These are phyloP conservation scores for Pollimyrus isidori DNA, from an alignment of 2,113 vertebrate species.

Conservation along the genomic window DNA sequence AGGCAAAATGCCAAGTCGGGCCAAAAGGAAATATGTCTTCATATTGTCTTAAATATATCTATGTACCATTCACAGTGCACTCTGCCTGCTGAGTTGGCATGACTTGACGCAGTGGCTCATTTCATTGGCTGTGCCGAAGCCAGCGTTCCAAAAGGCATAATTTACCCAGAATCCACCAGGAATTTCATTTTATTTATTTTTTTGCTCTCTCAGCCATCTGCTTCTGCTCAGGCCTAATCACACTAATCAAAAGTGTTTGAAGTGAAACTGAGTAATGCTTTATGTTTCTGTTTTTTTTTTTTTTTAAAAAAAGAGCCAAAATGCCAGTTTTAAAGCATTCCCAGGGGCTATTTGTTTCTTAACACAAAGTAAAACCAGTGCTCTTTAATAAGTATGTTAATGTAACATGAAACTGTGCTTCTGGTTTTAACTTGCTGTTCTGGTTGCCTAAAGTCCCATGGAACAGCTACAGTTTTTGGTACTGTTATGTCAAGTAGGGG, in stretches of 20 bases:
- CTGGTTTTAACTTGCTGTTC: neutral
- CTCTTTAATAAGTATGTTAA: neutral
- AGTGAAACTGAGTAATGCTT: conserved; percentile 1
- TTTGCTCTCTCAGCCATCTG: neutral
- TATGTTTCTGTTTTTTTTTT: neutral
- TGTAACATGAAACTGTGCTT: neutral
- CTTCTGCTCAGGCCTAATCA: neutral
- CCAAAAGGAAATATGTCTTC: neutral
- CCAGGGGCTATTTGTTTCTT: neutral
- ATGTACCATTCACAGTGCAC: neutral
- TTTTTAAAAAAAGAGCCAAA: neutral
- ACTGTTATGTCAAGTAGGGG: neutral
- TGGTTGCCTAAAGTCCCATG: neutral
- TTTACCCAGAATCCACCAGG: conserved; percentile 3
- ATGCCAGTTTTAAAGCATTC: neutral
- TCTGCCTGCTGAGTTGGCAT: conserved; percentile 1
- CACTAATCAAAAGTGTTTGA: conserved; percentile 2
- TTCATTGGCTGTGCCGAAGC: neutral
- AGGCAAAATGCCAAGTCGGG: neutral
- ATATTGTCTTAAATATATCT: neutral
- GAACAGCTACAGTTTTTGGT: neutral
- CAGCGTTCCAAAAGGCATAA: neutral
- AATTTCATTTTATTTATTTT: neutral
- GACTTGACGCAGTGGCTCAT: neutral
- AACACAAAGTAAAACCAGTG: neutral